Evolutionary conservation across 2,113 vertebrate genomes (phyloP), one percentile per base, ranked within the genome.

Genomic region (Mormyrus lacerda): DNA sequence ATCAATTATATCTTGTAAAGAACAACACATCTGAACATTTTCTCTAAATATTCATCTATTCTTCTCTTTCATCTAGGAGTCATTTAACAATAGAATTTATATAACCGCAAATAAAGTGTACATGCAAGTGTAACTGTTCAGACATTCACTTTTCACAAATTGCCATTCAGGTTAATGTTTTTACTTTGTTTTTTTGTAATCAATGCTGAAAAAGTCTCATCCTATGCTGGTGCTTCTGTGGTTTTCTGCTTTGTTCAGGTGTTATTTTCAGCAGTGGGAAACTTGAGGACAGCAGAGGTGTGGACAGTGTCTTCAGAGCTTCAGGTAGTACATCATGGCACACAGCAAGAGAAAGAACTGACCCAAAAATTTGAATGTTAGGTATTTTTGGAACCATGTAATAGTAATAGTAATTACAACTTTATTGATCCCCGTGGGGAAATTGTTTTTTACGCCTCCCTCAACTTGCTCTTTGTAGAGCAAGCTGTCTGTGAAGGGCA

Each of bases 341-440:
- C 93, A 45, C 88, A 97, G 88, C 91, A 97, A 90, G 53, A 96
- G 90, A 0, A 95, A 94, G 44, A 96, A 94, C 96, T 97, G 91
- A 10, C 35, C 55, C 44, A 88, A 27, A 50, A 39, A 50, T 39
- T 85, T 3, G 51, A 15, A 87, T 19, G 76, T 65, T 31, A 35
- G 19, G 17, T 27, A 42, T 35, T 58, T 50, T 45, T 21, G 39
- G 21, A 47, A 84, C 82, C 82, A 24, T 45, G 44, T n/a, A n/a
- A n/a, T n/a, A n/a, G n/a, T n/a, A n/a, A n/a, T n/a, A n/a, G n/a
- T n/a, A n/a, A n/a, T n/a, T n/a, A n/a, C n/a, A n/a, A n/a, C n/a
- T n/a, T n/a, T n/a, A n/a, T n/a, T n/a, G n/a, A n/a, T n/a, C n/a
- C n/a, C n/a, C n/a, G n/a, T n/a, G n/a, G n/a, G n/a, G n/a, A n/a